phyloP scores from a whole-genome alignment of 2,888 invertebrate species.

The Andrena chrysosceles region DNA sequence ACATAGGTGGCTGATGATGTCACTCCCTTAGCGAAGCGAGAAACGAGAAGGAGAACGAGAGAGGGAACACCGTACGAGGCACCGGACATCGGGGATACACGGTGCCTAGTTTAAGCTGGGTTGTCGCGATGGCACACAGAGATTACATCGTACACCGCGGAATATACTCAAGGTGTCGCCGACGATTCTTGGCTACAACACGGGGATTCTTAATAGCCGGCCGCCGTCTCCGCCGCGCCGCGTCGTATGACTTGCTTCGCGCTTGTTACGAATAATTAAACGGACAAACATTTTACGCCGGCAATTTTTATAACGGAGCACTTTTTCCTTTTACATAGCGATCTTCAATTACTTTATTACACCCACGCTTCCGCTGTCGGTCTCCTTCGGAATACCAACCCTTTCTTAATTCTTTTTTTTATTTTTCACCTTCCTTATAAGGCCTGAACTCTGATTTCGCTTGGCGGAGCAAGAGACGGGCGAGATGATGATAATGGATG shows the following conservation, averaged over 20 bases:
- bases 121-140: conserved; percentile 82
- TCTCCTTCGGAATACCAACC: no score
- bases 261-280: conserved; percentile 14
- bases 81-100: conserved; percentile 76
- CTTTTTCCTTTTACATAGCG: not conserved
- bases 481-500: no score
- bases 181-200: conserved; percentile 79
- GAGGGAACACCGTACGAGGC: conserved; percentile 67
- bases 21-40: conserved; percentile 69
- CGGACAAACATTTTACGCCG: not conserved
- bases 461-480: no score
- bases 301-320: not conserved
- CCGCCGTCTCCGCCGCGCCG: not conserved
- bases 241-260: conserved; percentile 44
- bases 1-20: conserved; percentile 81
- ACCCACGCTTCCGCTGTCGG: no score
- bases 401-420: no score
- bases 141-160: conserved; percentile 79
- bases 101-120: conserved; percentile 80
- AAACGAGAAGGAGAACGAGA: conserved; percentile 42
- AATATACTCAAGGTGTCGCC: conserved; percentile 79
- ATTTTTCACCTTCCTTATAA: no score
- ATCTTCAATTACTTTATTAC: no score
- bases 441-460: no score
- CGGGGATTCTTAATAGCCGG: conserved; percentile 71